Conservation (phyloP, 2,888 invertebrate species). For the Sceliomorpha sp. region DNA sequence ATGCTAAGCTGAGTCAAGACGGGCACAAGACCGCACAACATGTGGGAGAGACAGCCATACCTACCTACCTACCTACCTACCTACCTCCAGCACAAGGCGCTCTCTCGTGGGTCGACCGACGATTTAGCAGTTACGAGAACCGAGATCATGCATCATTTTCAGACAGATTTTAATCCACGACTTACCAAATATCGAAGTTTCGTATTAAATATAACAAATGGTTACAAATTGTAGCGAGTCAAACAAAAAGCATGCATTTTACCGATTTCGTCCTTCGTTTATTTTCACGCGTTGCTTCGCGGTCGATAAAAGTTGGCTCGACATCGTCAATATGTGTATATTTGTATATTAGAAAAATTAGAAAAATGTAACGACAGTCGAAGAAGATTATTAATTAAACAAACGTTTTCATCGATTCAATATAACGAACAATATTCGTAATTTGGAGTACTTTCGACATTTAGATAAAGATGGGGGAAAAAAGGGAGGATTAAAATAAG, state of each 20-base stretch:
- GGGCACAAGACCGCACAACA: slow-evolving; percentile 50
- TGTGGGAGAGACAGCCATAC: slow-evolving; percentile 49
- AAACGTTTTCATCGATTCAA: too few relatives aligned
- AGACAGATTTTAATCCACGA: slow-evolving; percentile 43
- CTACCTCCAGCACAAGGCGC: too few relatives aligned
- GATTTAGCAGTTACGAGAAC: slow-evolving; percentile 46
- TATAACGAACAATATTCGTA: too few relatives aligned
- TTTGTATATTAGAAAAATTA: too few relatives aligned
- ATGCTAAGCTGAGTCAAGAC: slow-evolving; percentile 33
- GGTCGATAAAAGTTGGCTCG: too few relatives aligned
- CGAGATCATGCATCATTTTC: slow-evolving; percentile 49
- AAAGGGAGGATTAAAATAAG: too few relatives aligned
- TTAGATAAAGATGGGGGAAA: too few relatives aligned
- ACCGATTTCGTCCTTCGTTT: neutral
- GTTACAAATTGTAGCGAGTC: slow-evolving; percentile 11
- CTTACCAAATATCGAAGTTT: slow-evolving; percentile 33
- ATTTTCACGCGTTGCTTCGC: neutral
- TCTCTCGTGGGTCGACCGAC: slow-evolving; percentile 39
- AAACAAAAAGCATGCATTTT: neutral
- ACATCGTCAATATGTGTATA: too few relatives aligned
- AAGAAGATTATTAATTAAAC: too few relatives aligned
- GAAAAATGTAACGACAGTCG: too few relatives aligned
- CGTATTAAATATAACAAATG: slow-evolving; percentile 23
- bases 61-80: too few relatives aligned
- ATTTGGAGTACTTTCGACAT: too few relatives aligned